These are phyloP conservation scores for Pheosia gnoma DNA, from an alignment of 2,888 invertebrate species.

Conservation along the genomic window DNA sequence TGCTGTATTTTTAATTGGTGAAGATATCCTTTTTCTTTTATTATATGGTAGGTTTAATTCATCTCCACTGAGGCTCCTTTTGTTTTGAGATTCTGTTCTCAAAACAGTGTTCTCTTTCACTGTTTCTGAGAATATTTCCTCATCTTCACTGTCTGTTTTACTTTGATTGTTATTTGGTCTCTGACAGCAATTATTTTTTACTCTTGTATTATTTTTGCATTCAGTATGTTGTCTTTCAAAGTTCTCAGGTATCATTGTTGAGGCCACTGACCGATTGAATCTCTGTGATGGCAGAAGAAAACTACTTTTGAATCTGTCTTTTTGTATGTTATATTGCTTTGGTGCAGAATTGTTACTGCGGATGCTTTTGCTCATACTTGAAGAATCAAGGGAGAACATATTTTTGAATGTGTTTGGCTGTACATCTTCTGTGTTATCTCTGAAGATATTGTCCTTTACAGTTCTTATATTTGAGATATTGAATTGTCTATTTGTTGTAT, in stretches of 20 bases:
- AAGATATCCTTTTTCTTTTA: conserved; percentile 48
- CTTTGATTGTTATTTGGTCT: conserved; percentile 16
- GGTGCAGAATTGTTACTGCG: conserved; percentile 18
- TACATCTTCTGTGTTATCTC: conserved; percentile 49
- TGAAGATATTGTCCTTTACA: conserved; percentile 16
- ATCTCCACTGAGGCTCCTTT: conserved; percentile 43
- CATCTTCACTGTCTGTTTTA: conserved; percentile 47
- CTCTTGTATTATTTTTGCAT: conserved; percentile 11
- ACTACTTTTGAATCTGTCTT: conserved; percentile 60
- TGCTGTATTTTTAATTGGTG: conserved; percentile 36
- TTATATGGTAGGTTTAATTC: conserved; percentile 33
- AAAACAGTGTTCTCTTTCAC: conserved; percentile 30
- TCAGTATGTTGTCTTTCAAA: conserved; percentile 20
- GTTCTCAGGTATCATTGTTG: conserved; percentile 45
- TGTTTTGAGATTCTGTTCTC: conserved; percentile 26
- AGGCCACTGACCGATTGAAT: conserved; percentile 54
- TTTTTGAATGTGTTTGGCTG: conserved; percentile 50
- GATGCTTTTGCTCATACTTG: conserved; percentile 18
- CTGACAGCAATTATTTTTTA: conserved; percentile 16
- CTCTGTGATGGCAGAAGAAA: conserved; percentile 63
- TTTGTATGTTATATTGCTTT: conserved; percentile 40
- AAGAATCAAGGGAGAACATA: conserved; percentile 32
- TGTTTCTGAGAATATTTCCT: conserved; percentile 54
- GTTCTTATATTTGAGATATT: conserved; percentile 20
- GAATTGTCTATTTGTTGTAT: conserved; percentile 44